Percentiles rank a stretch among this genome's conserved stretches.
Conservation (phyloP, 2,797 vertebrate species). For the Morelia viridis region DNA sequence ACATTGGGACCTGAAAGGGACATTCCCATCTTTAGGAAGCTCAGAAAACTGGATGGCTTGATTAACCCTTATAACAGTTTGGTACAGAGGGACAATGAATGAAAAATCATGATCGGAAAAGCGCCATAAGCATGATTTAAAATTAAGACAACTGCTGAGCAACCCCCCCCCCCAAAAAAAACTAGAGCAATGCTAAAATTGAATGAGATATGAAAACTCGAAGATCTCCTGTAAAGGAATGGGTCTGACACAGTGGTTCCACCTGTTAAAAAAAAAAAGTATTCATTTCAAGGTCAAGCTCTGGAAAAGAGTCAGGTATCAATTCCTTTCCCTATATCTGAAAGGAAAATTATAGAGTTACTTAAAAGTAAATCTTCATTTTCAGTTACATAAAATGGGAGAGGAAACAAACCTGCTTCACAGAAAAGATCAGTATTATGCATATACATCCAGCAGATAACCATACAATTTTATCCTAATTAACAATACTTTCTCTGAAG, state of each 20-base stretch:
- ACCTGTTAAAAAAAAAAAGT: constrained; percentile 63
- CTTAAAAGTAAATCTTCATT: constrained; percentile 26
- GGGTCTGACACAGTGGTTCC: constrained; percentile 18
- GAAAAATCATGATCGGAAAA: not conserved
- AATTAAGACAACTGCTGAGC: not conserved
- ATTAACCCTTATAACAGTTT: not conserved
- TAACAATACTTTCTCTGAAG: constrained; percentile 9
- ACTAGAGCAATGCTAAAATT: not conserved
- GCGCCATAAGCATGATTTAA: not conserved
- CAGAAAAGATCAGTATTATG: constrained; percentile 12
- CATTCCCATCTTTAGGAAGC: not conserved
- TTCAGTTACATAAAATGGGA: constrained; percentile 2
- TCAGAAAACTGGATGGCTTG: not conserved
- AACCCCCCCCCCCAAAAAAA: too few relatives aligned
- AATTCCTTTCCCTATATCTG: constrained; percentile 41
- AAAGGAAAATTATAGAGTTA: constrained; percentile 47
- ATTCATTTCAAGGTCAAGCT: not conserved
- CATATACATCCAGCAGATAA: constrained; percentile 12
- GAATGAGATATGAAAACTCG: not conserved
- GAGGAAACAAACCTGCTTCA: constrained; percentile 7
- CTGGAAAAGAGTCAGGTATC: not conserved
- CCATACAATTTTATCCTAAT: not conserved
- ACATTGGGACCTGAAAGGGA: not conserved
- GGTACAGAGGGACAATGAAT: not conserved
- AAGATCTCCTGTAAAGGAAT: constrained; percentile 38